Evolutionary conservation across 2,797 vertebrate species (phyloP).

Genomic region (Betta splendens): DNA sequence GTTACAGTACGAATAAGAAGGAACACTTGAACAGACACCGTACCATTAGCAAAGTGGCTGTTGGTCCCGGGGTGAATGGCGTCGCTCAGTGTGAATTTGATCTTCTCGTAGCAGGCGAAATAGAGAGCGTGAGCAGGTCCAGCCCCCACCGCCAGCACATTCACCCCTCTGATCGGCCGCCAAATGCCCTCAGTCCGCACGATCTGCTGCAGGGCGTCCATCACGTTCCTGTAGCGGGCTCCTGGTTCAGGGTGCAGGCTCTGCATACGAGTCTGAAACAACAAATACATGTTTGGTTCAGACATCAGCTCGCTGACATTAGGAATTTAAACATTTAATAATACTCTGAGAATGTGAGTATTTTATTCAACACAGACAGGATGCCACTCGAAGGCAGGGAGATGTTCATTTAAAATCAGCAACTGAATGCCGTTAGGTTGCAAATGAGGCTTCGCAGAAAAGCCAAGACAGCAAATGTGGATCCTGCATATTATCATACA

Average conservation of each 20-base stretch:
- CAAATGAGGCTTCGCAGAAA: no score
- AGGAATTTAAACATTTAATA: no score
- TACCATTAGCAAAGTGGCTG: constrained; percentile 95
- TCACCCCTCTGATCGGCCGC: constrained; percentile 94
- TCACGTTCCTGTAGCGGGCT: constrained; percentile 92
- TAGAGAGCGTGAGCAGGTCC: constrained; percentile 96
- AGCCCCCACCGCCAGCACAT: constrained; percentile 92
- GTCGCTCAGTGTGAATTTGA: constrained; percentile 93
- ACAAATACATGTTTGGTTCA: no score
- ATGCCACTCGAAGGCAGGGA: no score
- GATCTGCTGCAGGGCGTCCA: constrained; percentile 92
- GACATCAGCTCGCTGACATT: no score
- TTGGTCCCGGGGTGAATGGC: constrained; percentile 92
- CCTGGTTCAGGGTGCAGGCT: constrained; percentile 92
- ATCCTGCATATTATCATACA: no score
- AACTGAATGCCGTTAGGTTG: no score
- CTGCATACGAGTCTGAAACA: constrained; percentile 98
- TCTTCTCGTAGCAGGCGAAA: constrained; percentile 97
- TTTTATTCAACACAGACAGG: no score
- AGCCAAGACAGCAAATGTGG: no score
- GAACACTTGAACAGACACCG: neutral
- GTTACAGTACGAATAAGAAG: neutral
- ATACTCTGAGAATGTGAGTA: no score
- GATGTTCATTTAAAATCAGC: no score
- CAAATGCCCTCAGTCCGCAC: constrained; percentile 92